Conservation (phyloP, 2,113 vertebrate species). For the Grantiella picta region DNA sequence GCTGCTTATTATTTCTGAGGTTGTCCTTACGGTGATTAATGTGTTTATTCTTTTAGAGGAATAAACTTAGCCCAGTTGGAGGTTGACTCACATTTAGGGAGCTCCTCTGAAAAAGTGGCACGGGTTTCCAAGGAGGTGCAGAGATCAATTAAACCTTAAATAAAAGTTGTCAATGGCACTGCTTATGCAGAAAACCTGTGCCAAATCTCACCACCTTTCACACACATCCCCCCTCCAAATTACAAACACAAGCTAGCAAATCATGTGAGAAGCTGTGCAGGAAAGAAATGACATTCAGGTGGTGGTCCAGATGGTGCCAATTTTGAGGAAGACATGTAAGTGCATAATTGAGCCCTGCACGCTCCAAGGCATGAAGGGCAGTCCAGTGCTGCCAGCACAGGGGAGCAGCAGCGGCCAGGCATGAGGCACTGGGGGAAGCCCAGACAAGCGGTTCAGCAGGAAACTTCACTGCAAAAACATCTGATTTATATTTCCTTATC, state of each 20-base stretch:
- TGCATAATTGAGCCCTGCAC: constrained; percentile 12
- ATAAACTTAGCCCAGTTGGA: neutral
- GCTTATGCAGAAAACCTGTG: constrained; percentile 24
- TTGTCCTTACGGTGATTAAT: neutral
- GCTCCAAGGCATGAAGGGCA: constrained; percentile 60
- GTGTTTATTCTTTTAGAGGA: neutral
- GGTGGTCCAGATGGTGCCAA: constrained; percentile 73
- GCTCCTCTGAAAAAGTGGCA: neutral
- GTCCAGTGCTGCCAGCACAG: neutral
- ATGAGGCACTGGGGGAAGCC: neutral
- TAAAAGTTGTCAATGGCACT: neutral
- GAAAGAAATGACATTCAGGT: constrained; percentile 65
- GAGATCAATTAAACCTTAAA: constrained; percentile 12
- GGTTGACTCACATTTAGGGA: neutral
- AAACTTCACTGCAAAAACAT: neutral
- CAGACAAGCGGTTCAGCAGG: neutral
- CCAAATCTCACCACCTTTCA: constrained; percentile 44
- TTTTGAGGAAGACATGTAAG: constrained; percentile 53
- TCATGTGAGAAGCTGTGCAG: constrained; percentile 36
- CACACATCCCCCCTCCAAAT: neutral
- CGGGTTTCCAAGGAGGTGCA: neutral
- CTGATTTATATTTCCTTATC: neutral
- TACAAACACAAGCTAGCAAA: constrained; percentile 59
- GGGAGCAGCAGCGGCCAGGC: neutral
- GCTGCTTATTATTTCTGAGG: neutral